Evolutionary conservation across 2,888 invertebrate genomes (phyloP).

Genomic region (Tenthredo scrophulariae): DNA sequence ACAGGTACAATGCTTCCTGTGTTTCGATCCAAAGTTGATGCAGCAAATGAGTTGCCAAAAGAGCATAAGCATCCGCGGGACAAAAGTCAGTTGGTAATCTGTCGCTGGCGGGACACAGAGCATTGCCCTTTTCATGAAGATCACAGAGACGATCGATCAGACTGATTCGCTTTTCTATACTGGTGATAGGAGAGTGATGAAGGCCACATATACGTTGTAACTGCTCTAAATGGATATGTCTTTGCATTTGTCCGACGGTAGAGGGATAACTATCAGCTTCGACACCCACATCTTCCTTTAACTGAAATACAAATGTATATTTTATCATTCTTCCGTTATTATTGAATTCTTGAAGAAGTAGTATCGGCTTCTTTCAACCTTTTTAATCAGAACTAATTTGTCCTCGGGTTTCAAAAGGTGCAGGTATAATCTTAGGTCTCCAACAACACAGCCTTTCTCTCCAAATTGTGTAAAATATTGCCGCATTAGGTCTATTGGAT

Average conservation of each 20-base stretch:
- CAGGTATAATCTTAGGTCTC: constrained; percentile 89
- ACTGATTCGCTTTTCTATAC: constrained; percentile 67
- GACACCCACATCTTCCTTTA: constrained; percentile 73
- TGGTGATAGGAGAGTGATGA: constrained; percentile 78
- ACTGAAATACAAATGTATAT: constrained; percentile 60
- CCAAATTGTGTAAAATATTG: constrained; percentile 92
- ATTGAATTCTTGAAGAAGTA: constrained; percentile 32
- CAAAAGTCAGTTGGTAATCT: constrained; percentile 86
- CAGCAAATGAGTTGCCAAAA: constrained; percentile 88
- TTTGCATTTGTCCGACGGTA: constrained; percentile 86
- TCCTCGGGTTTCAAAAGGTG: constrained; percentile 84
- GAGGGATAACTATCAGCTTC: constrained; percentile 72
- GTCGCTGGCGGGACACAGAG: constrained; percentile 77
- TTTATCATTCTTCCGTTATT: background rate
- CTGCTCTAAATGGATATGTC: constrained; percentile 89
- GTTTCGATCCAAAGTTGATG: constrained; percentile 80
- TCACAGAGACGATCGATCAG: constrained; percentile 70
- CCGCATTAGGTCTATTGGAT: constrained; percentile 85
- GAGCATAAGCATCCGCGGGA: constrained; percentile 88
- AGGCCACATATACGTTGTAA: constrained; percentile 87
- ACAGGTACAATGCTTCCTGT: constrained; percentile 75
- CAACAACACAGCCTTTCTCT: constrained; percentile 91
- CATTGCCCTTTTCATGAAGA: constrained; percentile 72
- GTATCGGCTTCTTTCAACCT: constrained; percentile 60
- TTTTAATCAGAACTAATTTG: constrained; percentile 80